Evolutionary conservation across 2,888 invertebrate genomes (phyloP).

Genomic region (Stenodera caucasica): DNA sequence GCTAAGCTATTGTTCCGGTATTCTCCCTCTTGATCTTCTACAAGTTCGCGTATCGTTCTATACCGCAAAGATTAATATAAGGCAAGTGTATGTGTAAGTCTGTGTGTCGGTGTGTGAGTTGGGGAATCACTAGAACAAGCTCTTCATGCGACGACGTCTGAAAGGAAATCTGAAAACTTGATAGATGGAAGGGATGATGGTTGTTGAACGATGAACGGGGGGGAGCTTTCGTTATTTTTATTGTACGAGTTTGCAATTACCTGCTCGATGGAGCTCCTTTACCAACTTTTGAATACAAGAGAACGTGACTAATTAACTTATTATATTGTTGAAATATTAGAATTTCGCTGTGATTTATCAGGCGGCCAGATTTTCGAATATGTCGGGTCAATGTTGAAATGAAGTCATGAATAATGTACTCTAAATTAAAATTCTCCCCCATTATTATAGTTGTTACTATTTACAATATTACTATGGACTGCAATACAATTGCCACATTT

Average conservation of each 20-base stretch:
- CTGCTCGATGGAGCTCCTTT: constrained; percentile 7
- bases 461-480: not conserved
- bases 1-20: constrained; percentile 18
- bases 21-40: constrained; percentile 15
- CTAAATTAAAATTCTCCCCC: not conserved
- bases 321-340: too few relatives aligned
- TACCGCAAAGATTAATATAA: constrained; percentile 21
- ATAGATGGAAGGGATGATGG: not conserved
- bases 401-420: not conserved
- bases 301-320: too few relatives aligned
- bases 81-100: constrained; percentile 10
- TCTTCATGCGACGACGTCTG: not conserved
- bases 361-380: too few relatives aligned
- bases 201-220: not conserved
- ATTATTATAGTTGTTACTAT: not conserved
- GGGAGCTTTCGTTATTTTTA: constrained; percentile 10
- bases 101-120: not conserved
- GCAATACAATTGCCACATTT: constrained; percentile 5
- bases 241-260: constrained; percentile 20
- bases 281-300: too few relatives aligned
- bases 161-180: constrained; percentile 8
- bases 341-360: too few relatives aligned
- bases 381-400: not conserved
- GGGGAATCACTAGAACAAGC: not conserved
- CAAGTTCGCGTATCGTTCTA: constrained; percentile 11